phyloP scores from a whole-genome alignment of 2,113 vertebrate species.

The Trichomycterus rosablanca region DNA sequence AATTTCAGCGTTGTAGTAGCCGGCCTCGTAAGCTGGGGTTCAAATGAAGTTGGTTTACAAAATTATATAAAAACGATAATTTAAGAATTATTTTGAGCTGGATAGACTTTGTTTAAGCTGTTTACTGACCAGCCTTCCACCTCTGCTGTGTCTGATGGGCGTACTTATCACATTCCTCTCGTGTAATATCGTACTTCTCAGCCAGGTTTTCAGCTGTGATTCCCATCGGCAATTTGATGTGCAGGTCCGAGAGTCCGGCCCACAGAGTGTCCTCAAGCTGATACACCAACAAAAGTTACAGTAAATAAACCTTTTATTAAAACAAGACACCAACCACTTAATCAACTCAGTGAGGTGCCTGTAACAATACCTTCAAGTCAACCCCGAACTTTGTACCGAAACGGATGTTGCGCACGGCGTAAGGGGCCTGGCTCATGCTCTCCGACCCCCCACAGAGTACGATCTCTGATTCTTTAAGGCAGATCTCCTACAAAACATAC shows the following conservation, averaged over 20 bases:
- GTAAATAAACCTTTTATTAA: background rate
- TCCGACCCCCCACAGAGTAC: slow-evolving; percentile 90
- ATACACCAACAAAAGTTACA: background rate
- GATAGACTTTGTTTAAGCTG: background rate
- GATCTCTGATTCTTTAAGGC: slow-evolving; percentile 83
- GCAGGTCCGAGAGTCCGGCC: slow-evolving; percentile 79
- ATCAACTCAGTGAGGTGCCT: background rate
- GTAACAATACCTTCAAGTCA: slow-evolving; percentile 78
- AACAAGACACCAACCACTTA: no score
- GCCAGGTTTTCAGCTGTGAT: slow-evolving; percentile 94
- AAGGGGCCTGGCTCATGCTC: slow-evolving; percentile 91
- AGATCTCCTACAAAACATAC: slow-evolving; percentile 80
- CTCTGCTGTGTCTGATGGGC: slow-evolving; percentile 83
- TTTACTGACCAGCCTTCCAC: slow-evolving; percentile 85
- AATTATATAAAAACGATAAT: no score
- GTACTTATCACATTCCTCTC: slow-evolving; percentile 84
- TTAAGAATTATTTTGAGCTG: background rate
- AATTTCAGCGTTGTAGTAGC: slow-evolving; percentile 82
- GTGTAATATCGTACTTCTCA: slow-evolving; percentile 77
- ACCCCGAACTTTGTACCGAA: slow-evolving; percentile 87
- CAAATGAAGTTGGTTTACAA: background rate
- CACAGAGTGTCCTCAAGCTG: slow-evolving; percentile 91
- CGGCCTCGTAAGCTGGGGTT: slow-evolving; percentile 80
- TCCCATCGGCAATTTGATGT: slow-evolving; percentile 84
- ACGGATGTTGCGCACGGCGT: slow-evolving; percentile 79